A percentile compares a stretch with the other conserved stretches of the same genome.
These are phyloP conservation scores for Synodontis membranacea DNA, from an alignment of 2,113 vertebrate genomes.

Conservation along the genomic window DNA sequence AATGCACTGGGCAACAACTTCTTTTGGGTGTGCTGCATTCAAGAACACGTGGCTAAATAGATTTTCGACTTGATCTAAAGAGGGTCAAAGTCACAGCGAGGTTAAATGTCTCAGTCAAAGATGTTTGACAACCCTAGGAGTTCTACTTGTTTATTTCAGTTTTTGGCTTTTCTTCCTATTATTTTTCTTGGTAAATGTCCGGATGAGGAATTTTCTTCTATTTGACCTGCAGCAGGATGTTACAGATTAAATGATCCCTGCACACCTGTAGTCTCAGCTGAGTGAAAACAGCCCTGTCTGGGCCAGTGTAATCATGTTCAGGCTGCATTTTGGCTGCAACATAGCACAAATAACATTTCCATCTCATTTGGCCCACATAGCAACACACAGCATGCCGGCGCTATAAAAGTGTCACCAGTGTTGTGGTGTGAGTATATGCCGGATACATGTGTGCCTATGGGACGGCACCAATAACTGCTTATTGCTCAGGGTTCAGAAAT, in stretches of 20 bases:
- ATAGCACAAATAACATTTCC: constrained; percentile 47
- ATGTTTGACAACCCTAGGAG: not conserved
- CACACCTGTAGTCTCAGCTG: constrained; percentile 31
- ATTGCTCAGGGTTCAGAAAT: not conserved
- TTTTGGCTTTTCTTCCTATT: not conserved
- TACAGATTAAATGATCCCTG: constrained; percentile 47
- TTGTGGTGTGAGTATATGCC: not conserved
- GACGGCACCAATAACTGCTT: not conserved
- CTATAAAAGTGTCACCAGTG: constrained; percentile 34
- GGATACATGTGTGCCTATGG: not conserved
- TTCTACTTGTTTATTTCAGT: not conserved
- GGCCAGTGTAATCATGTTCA: constrained; percentile 3
- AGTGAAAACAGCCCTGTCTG: constrained; percentile 31
- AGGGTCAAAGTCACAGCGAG: not conserved
- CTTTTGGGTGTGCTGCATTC: not conserved
- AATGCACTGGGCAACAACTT: not conserved
- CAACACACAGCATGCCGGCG: constrained; percentile 8
- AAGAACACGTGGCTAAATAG: not conserved
- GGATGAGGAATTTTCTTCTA: constrained; percentile 31
- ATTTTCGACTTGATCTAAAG: not conserved
- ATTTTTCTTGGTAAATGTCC: not conserved
- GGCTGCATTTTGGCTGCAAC: constrained; percentile 23
- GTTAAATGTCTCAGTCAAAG: not conserved
- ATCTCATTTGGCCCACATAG: constrained; percentile 42
- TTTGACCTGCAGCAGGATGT: constrained; percentile 19